Percentiles rank a stretch among this genome's conserved stretches.
Conservation (phyloP, 2,888 invertebrate genomes). For the Pycnomerus fuliginosus region DNA sequence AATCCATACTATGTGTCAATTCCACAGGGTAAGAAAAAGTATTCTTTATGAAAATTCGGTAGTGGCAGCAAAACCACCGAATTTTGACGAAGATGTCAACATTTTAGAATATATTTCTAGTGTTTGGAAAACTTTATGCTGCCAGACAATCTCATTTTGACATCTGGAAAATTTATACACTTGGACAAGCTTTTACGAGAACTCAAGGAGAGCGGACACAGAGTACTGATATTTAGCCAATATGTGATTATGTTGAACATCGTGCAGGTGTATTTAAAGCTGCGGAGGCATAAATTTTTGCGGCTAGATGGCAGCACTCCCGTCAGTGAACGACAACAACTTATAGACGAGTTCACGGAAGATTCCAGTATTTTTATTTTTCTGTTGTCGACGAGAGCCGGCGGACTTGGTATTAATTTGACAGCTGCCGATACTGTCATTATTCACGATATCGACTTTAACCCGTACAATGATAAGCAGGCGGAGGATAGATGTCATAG, state of each 20-base stretch:
- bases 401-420: slow-evolving; percentile 93
- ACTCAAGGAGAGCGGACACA: slow-evolving; percentile 71
- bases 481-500: slow-evolving; percentile 89
- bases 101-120: slow-evolving; percentile 49
- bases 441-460: slow-evolving; percentile 97
- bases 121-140: slow-evolving; percentile 63
- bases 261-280: slow-evolving; percentile 81
- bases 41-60: not conserved
- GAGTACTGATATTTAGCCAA: slow-evolving; percentile 93
- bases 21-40: slow-evolving; percentile 59
- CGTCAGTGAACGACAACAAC: slow-evolving; percentile 79
- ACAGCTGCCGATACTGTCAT: slow-evolving; percentile 94
- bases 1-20: slow-evolving; percentile 74
- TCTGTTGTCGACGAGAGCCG: slow-evolving; percentile 88
- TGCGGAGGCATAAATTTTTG: slow-evolving; percentile 71
- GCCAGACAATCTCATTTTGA: slow-evolving; percentile 69
- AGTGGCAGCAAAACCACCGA: no score
- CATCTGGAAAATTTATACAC: slow-evolving; percentile 84
- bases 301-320: slow-evolving; percentile 90
- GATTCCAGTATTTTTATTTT: slow-evolving; percentile 84
- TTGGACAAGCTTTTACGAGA: slow-evolving; percentile 76
- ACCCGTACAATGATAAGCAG: slow-evolving; percentile 98
- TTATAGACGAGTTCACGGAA: slow-evolving; percentile 86
- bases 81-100: no score
- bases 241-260: slow-evolving; percentile 95